phyloP scores from a whole-genome alignment of 2,797 vertebrate species.

The Enteromius unitaeniatus region DNA sequence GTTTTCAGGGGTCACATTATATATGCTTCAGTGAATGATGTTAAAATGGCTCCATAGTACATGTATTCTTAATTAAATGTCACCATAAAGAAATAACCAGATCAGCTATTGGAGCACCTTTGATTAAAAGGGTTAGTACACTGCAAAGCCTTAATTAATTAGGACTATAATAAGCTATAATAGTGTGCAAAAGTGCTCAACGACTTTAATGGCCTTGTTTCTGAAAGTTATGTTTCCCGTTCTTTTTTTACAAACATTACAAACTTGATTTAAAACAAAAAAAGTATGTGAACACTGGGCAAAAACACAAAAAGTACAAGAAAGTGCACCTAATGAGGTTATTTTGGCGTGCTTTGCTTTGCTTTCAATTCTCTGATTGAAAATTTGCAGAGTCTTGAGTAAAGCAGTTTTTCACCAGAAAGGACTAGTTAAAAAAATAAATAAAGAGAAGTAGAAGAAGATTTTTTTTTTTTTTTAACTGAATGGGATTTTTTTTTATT shows the following conservation, averaged over 20 bases:
- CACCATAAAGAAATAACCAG: constrained; percentile 8
- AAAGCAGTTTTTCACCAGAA: not conserved
- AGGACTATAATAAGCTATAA: not conserved
- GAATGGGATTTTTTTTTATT: not conserved
- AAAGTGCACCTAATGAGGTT: not conserved
- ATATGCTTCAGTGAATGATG: constrained; percentile 16
- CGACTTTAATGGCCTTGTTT: not conserved
- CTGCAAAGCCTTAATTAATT: not conserved
- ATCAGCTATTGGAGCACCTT: constrained; percentile 9
- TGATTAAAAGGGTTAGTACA: constrained; percentile 3
- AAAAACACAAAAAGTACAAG: not conserved
- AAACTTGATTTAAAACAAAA: not conserved
- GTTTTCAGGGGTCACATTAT: constrained; percentile 24
- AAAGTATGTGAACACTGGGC: no score
- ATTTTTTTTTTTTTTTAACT: not conserved
- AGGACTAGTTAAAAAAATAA: not conserved
- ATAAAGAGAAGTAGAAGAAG: no score
- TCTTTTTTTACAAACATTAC: not conserved
- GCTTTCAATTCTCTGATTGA: not conserved
- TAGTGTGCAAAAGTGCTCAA: not conserved
- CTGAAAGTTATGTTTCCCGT: not conserved
- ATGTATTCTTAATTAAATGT: constrained; percentile 13
- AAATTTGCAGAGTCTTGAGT: no score
- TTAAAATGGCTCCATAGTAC: not conserved
- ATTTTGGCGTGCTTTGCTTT: not conserved